Base-by-base conservation (phyloP, 53 echinoderm and acorn worm species). In the Henricia sp. region DNA sequence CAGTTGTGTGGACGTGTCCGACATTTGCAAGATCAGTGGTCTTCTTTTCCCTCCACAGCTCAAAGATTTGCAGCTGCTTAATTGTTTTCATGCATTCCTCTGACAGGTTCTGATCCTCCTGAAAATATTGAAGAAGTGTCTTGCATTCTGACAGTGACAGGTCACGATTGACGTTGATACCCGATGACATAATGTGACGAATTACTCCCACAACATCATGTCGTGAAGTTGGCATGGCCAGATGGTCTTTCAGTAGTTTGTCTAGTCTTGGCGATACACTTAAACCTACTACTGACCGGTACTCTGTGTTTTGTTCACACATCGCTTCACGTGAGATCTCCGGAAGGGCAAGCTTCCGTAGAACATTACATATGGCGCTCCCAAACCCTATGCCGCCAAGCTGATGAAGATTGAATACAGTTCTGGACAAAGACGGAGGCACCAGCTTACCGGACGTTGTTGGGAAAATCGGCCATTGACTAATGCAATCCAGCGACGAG, bases 401-500 rank as follows among this genome's bases (percentile, higher is more conserved):
- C 8, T 41, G 16, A 4, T 70, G 30, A 41, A 57, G 70, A 34
- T 29, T 24, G 2, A 84, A 13, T 16, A 84, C 38, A 0, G 70
- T 55, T 26, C 71, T 71, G 59, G 70, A 37, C 30, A 84, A 43
- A 2, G 17, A 19, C 5, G 46, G 51, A 1, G 84, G 42, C 39
- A 84, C 70, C 20, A 84, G 21, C 29, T 56, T 55, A 0, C 84
- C 48, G 4, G 48, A 56, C 3, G 26, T 38, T 0, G 82, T 82
- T 63, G 88, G 88, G 36, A 82, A 27, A 39, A 88, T 51, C 1
- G 88, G 70, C 88, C 88, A 88, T 1, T 88, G 46, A 6, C 48
- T 19, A 48, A 88, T 34, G 17, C 54, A 25, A 6, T 82, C 20
- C 0, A 82, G 44, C n/a, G 56, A 54, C 0, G 23, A 13, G 0